Conservation (phyloP, 2,113 vertebrate species). For the Australoheros scitulus region DNA sequence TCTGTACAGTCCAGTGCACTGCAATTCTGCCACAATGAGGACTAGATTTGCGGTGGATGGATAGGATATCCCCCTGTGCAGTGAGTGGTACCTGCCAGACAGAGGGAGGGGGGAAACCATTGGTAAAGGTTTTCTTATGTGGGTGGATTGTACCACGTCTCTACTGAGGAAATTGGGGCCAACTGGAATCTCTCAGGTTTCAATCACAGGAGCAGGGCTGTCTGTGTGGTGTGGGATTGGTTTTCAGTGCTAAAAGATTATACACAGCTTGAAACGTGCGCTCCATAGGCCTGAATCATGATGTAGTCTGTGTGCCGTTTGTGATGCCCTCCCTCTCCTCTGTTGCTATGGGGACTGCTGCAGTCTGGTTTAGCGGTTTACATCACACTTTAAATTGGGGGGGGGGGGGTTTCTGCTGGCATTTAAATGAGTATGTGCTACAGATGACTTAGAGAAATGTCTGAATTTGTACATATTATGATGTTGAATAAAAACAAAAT, state of each 20-base stretch:
- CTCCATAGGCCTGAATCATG: background rate
- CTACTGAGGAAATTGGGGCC: conserved; percentile 26
- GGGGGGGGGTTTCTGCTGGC: background rate
- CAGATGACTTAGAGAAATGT: background rate
- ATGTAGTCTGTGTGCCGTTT: background rate
- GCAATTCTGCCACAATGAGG: conserved; percentile 80
- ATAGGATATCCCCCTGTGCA: conserved; percentile 60
- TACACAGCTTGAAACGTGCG: background rate
- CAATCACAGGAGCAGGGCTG: background rate
- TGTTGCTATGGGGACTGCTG: conserved; percentile 85
- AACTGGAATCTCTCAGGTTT: conserved; percentile 24
- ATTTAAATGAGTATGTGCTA: background rate
- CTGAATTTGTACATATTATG: background rate
- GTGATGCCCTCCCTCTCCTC: conserved; percentile 64
- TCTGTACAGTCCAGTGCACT: conserved; percentile 78
- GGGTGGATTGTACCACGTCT: conserved; percentile 73
- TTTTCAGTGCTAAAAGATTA: background rate
- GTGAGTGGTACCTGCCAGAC: conserved; percentile 78
- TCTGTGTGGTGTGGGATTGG: background rate
- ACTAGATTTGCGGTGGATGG: conserved; percentile 68
- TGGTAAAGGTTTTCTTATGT: conserved; percentile 45
- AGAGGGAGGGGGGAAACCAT: conserved; percentile 49
- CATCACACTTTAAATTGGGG: conserved; percentile 23
- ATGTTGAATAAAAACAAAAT: background rate
- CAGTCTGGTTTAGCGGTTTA: conserved; percentile 65